Evolutionary conservation across 2,113 vertebrate genomes (phyloP), one percentile per base, ranked within the genome.

Genomic region (Athene noctua): DNA sequence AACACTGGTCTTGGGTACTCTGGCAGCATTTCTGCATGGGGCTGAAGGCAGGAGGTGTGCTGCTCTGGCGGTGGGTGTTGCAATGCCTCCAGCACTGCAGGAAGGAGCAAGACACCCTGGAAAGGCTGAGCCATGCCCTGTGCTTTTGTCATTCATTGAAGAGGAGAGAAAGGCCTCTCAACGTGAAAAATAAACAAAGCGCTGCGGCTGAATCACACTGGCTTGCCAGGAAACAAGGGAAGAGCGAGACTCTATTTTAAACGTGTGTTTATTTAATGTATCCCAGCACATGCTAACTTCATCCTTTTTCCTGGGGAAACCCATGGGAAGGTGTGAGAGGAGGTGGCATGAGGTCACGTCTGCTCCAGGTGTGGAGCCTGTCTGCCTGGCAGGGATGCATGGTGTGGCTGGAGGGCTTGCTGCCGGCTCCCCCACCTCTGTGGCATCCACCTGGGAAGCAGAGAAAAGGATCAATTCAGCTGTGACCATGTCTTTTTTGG

Each of bases 21-120:
- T 2, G 1, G 25, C 57, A 67, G 47, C 21, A 8, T 30, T 82
- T 85, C 21, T 67, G 25, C 0, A 0, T 2, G 11, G 42, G 32
- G 42, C 42, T 46, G 68, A 74, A 73, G 73, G 59, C 59, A 58
- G 55, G 58, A 61, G 9, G 6, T 27, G 26, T 1, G 2, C 27
- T 73, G 36, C 42, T 79, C 20, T 6, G 3, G 38, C 2, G 13
- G 14, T 7, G 46, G 74, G 34, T 63, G 36, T 32, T n/a, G 66
- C 32, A 75, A 72, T 2, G 2, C 26, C 34, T 77, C 40, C 68
- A 57, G 21, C 46, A 19, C 15, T 0, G 0, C 38, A 42, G 61
- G n/a, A 36, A 72, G 49, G 10, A 54, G 54, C 40, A 62, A 62
- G 70, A 21, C 5, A 5, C 1, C 8, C 40, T 78, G 78, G 68